Percentiles rank a stretch among this genome's conserved stretches.
Conservation (phyloP, 2,797 vertebrate genomes). For the Rhynchotus rufescens region DNA sequence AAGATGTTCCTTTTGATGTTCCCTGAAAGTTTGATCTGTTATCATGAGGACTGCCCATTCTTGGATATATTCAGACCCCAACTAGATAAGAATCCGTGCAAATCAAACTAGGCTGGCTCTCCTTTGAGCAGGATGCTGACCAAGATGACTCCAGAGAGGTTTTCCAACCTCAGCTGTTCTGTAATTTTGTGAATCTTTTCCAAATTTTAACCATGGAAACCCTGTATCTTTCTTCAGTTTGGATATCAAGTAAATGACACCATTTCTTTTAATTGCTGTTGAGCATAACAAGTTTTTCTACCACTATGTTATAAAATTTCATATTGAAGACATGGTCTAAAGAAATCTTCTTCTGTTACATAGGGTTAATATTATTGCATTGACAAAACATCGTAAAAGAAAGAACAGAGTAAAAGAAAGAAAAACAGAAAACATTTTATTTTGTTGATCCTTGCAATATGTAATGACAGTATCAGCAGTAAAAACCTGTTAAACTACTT, state of each 20-base stretch:
- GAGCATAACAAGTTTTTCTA: not conserved
- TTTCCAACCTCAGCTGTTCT: not conserved
- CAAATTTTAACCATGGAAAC: not conserved
- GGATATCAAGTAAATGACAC: not conserved
- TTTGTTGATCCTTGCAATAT: slow-evolving; percentile 62
- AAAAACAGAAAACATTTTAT: not conserved
- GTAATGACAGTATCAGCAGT: slow-evolving; percentile 36
- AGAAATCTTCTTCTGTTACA: not conserved
- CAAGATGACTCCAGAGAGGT: not conserved
- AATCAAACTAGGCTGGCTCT: not conserved
- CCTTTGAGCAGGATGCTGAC: not conserved
- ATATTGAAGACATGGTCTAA: not conserved
- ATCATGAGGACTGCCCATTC: not conserved
- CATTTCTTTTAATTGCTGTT: not conserved
- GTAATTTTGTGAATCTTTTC: not conserved
- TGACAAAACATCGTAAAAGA: not conserved
- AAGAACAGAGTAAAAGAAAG: not conserved
- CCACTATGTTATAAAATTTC: not conserved
- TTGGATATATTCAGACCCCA: not conserved
- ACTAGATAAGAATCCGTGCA: not conserved
- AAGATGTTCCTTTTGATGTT: not conserved
- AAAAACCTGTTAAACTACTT: slow-evolving; percentile 66
- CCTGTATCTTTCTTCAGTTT: not conserved
- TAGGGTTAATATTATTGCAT: not conserved
- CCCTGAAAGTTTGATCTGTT: not conserved